Evolutionary conservation across 2,797 vertebrate genomes (phyloP).

Genomic region (Tangara arthus): DNA sequence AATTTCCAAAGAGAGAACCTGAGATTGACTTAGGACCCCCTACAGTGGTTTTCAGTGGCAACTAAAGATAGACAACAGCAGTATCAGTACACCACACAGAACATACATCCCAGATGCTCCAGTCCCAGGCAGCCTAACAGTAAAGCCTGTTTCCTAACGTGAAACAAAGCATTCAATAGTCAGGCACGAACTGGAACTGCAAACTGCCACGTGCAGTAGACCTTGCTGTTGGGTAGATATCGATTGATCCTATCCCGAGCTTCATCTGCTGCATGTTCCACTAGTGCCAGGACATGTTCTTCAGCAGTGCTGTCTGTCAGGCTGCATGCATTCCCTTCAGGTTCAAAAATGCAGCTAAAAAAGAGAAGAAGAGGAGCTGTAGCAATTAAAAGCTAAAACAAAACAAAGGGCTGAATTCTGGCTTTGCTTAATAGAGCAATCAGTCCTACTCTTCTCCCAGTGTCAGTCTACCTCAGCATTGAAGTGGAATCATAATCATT

Average conservation of each 20-base stretch:
- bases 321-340: slow-evolving; percentile 95
- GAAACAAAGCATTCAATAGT: not conserved
- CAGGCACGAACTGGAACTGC: not conserved
- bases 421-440: not conserved
- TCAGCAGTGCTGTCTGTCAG: slow-evolving; percentile 96
- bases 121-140: not conserved
- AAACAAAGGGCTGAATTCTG: not conserved
- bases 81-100: not conserved
- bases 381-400: not conserved
- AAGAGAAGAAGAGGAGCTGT: slow-evolving; percentile 26
- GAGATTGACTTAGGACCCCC: not conserved
- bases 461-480: not conserved
- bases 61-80: not conserved
- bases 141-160: not conserved
- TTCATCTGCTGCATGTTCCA: slow-evolving; percentile 97
- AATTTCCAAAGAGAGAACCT: not conserved
- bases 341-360: slow-evolving; percentile 90
- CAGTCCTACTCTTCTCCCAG: not conserved
- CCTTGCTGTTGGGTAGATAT: slow-evolving; percentile 93
- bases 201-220: slow-evolving; percentile 40
- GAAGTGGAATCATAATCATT: not conserved
- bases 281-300: slow-evolving; percentile 94
- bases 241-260: slow-evolving; percentile 92
- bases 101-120: not conserved
- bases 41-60: not conserved